A percentile compares a stretch with the other conserved stretches of the same genome.
Conservation (phyloP, 2,113 vertebrate species). For the Cyprinodon variegatus region DNA sequence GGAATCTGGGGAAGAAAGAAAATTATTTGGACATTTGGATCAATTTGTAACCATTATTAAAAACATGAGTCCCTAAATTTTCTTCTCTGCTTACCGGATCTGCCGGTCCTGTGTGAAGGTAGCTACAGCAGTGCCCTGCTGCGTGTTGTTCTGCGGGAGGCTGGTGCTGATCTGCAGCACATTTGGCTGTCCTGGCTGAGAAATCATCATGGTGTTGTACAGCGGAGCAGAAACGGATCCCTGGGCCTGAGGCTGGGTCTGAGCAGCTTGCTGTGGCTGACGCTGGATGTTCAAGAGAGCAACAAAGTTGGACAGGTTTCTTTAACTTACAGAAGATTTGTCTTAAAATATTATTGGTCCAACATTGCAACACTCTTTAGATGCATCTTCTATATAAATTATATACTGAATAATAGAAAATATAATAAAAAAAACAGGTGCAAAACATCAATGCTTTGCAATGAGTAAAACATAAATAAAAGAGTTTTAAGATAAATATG, state of each 20-base stretch:
- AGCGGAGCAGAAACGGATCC: conserved; percentile 84
- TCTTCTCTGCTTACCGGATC: conserved; percentile 80
- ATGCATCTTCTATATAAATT: no score
- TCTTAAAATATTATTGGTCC: background rate
- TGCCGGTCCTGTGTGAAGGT: conserved; percentile 91
- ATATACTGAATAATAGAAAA: no score
- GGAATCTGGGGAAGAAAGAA: conserved; percentile 83
- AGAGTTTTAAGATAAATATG: no score
- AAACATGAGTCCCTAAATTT: background rate
- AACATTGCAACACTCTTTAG: no score
- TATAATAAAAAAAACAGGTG: no score
- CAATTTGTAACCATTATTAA: background rate
- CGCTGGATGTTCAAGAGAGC: conserved; percentile 48
- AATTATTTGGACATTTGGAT: background rate
- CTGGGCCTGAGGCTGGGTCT: conserved; percentile 78
- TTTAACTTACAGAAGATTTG: background rate
- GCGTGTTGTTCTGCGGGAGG: conserved; percentile 85
- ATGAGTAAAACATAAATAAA: no score
- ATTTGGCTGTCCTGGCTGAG: conserved; percentile 87
- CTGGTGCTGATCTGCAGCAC: conserved; percentile 91
- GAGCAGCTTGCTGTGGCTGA: conserved; percentile 59
- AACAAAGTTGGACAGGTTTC: background rate
- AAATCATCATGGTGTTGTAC: conserved; percentile 98
- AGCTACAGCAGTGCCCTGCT: conserved; percentile 86
- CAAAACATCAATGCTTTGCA: no score